A percentile compares a stretch with the other conserved stretches of the same genome.
phyloP scores from a whole-genome alignment of 2,888 invertebrate genomes.

The Trachelus tabidus region DNA sequence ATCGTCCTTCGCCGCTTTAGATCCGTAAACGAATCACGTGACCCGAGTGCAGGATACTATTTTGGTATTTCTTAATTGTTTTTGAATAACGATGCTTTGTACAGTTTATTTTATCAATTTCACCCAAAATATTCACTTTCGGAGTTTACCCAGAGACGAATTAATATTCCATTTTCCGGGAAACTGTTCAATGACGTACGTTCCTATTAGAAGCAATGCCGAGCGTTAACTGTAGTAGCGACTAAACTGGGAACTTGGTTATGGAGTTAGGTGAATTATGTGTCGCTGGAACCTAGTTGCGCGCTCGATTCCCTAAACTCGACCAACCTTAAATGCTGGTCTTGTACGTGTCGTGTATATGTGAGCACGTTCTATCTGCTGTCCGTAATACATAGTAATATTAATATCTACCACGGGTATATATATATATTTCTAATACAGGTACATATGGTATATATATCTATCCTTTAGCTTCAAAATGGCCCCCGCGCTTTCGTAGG shows the following conservation, averaged over 20 bases:
- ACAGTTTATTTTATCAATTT: too few species aligned
- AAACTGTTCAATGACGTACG: too few species aligned
- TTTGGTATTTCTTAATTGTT: too few species aligned
- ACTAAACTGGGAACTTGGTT: slow-evolving; percentile 47
- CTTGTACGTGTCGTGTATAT: slow-evolving; percentile 10
- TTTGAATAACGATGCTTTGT: too few species aligned
- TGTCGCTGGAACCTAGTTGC: slow-evolving; percentile 26
- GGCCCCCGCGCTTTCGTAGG: background rate
- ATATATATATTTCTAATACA: slow-evolving; percentile 5
- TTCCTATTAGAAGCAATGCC: too few species aligned
- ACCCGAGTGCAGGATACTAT: too few species aligned
- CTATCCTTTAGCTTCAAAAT: background rate
- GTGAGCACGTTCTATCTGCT: slow-evolving; percentile 9
- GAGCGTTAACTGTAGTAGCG: slow-evolving; percentile 24
- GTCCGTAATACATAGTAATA: background rate
- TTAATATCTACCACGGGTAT: background rate
- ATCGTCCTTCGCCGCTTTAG: too few species aligned
- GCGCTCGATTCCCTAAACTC: background rate
- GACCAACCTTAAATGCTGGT: background rate
- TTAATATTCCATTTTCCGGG: too few species aligned
- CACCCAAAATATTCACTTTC: too few species aligned
- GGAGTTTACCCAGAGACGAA: too few species aligned
- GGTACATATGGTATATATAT: slow-evolving; percentile 2
- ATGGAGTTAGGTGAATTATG: slow-evolving; percentile 56
- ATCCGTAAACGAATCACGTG: too few species aligned